Percentiles rank a stretch among this genome's conserved stretches.
phyloP scores from a whole-genome alignment of 2,113 vertebrate genomes.

The Rhinogobius similis region DNA sequence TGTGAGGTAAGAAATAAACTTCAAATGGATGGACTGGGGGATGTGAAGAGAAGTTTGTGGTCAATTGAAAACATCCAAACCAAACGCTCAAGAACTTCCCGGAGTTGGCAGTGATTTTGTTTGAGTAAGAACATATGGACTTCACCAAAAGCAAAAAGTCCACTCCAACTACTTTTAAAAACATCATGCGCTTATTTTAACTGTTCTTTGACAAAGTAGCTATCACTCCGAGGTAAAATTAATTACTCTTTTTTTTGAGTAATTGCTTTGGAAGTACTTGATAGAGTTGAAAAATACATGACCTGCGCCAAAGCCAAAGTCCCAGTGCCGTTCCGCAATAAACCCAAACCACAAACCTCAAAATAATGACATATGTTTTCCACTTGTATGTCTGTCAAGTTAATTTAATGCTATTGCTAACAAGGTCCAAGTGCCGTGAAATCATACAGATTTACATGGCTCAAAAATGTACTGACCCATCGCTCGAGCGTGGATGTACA shows the following conservation, averaged over 20 bases:
- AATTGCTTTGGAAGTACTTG: conserved; percentile 8
- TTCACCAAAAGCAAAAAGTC: background rate
- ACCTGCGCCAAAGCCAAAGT: conserved; percentile 7
- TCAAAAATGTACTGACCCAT: background rate
- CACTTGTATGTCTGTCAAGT: conserved; percentile 12
- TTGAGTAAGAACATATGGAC: conserved; percentile 4
- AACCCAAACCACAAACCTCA: conserved; percentile 1
- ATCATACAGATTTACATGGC: conserved; percentile 3
- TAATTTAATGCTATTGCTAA: conserved; percentile 6
- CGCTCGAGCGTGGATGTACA: background rate
- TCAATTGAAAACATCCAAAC: conserved; percentile 19
- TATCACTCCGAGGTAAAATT: conserved; percentile 6
- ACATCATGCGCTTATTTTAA: background rate
- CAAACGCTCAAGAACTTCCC: conserved; percentile 1
- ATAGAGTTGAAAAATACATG: background rate
- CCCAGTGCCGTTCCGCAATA: background rate
- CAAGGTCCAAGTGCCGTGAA: conserved; percentile 1
- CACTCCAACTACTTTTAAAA: background rate
- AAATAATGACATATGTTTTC: conserved; percentile 10
- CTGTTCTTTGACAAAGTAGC: background rate
- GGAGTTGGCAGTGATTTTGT: conserved; percentile 2
- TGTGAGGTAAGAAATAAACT: background rate
- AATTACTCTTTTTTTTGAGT: background rate
- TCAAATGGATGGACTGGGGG: background rate
- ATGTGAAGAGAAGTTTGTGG: conserved; percentile 11